These are phyloP conservation scores for Argya squamiceps DNA, from an alignment of 2,797 vertebrate genomes.

Conservation along the genomic window DNA sequence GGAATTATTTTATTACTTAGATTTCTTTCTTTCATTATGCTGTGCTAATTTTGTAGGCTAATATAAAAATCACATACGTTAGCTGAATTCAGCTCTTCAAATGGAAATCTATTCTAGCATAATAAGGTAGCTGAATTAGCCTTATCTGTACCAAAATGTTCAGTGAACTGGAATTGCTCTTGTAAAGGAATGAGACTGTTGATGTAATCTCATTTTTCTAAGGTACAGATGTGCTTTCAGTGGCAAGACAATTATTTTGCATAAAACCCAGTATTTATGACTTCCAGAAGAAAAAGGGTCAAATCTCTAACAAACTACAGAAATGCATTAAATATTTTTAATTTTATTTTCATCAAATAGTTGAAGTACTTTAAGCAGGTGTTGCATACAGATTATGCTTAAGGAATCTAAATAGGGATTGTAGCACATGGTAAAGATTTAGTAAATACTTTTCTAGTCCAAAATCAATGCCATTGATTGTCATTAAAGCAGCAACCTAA, in stretches of 20 bases:
- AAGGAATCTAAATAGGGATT: conserved; percentile 63
- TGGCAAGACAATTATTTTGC: not conserved
- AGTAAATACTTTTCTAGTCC: conserved; percentile 80
- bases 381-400: conserved; percentile 59
- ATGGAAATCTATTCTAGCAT: conserved; percentile 71
- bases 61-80: conserved; percentile 37
- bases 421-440: conserved; percentile 74
- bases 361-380: conserved; percentile 38
- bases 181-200: not conserved
- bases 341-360: conserved; percentile 50
- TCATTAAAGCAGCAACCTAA: conserved; percentile 79
- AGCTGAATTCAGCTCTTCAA: conserved; percentile 59
- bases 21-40: not conserved
- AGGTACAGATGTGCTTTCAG: not conserved
- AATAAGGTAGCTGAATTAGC: conserved; percentile 59
- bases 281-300: not conserved
- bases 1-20: not conserved
- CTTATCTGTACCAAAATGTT: conserved; percentile 30
- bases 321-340: conserved; percentile 33
- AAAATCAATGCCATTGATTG: conserved; percentile 82
- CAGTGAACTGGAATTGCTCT: conserved; percentile 3
- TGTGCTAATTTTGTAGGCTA: not conserved
- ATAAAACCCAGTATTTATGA: not conserved
- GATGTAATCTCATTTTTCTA: conserved; percentile 22
- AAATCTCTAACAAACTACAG: not conserved